Percentiles rank a stretch among this genome's conserved stretches.
Conservation (phyloP, 37 sponge, comb jelly and placozoan genomes). For the Agelas oroides region DNA sequence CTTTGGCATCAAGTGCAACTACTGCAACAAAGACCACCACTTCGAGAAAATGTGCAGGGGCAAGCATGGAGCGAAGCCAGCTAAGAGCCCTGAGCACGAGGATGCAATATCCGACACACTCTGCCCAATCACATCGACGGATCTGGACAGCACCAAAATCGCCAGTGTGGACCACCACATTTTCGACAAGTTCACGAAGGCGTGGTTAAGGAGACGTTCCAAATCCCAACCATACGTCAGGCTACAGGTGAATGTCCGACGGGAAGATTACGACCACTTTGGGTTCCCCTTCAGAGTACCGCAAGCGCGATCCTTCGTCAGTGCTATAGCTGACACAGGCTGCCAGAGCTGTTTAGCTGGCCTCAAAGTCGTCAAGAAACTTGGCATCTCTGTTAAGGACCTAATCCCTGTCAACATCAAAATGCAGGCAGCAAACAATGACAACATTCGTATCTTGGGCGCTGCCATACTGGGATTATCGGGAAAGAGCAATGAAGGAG, state of each 20-base stretch:
- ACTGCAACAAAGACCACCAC: too few relatives aligned
- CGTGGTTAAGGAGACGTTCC: too few relatives aligned
- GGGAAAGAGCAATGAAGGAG: conserved; percentile 15
- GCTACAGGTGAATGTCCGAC: too few relatives aligned
- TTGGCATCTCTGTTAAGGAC: conserved; percentile 7
- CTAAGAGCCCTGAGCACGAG: conserved; percentile 6
- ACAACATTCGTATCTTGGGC: conserved; percentile 33
- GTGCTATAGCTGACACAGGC: too few relatives aligned
- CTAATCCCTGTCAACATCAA: conserved; percentile 32
- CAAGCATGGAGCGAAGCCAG: not conserved
- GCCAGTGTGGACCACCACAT: too few relatives aligned
- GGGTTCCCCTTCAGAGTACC: too few relatives aligned
- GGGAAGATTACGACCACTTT: too few relatives aligned
- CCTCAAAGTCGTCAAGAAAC: conserved; percentile 13
- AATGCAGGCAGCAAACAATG: conserved; percentile 26
- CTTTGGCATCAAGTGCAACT: too few relatives aligned
- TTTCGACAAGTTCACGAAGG: too few relatives aligned
- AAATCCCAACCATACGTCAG: too few relatives aligned
- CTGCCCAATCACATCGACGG: conserved; percentile 13
- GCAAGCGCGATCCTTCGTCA: too few relatives aligned
- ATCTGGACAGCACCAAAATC: conserved; percentile 25
- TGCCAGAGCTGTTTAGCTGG: too few relatives aligned
- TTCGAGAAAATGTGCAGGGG: conserved; percentile 7
- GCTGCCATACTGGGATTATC: conserved; percentile 28
- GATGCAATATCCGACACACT: conserved; percentile 6